Evolutionary conservation across 1,140 invertebrate genomes (phyloP).

Genomic region (Sesamia nonagrioides): DNA sequence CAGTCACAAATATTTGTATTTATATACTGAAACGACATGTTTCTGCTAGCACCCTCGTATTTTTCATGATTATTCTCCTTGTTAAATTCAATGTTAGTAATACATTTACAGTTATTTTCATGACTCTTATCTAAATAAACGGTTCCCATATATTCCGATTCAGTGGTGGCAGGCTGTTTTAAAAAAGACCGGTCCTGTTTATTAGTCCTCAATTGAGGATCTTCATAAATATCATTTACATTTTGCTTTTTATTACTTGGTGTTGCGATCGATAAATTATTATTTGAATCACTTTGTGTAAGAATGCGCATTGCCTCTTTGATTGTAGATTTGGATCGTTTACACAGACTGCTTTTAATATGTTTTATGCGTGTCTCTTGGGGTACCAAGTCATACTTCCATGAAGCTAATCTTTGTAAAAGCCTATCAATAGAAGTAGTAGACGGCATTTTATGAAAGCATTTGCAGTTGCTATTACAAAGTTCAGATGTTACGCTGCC

Average conservation of each 20-base stretch:
- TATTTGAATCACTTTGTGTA: conserved; percentile 4
- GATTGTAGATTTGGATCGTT: conserved; percentile 17
- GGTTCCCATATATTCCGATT: conserved; percentile 73
- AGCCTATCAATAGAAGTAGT: conserved; percentile 76
- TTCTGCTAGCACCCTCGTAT: background rate
- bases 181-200: background rate
- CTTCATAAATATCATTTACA: background rate
- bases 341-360: conserved; percentile 38
- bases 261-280: background rate
- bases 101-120: conserved; percentile 64
- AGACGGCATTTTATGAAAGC: conserved; percentile 79
- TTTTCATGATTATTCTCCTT: background rate
- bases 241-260: background rate
- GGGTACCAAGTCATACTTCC: conserved; percentile 60
- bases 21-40: conserved; percentile 55
- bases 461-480: conserved; percentile 66
- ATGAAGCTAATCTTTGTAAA: conserved; percentile 68
- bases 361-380: conserved; percentile 28
- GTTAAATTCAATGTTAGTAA: background rate
- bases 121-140: conserved; percentile 76
- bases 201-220: background rate
- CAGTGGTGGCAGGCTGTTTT: conserved; percentile 50
- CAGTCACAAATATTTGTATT: conserved; percentile 47
- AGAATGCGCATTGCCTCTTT: background rate
- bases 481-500: background rate